These are phyloP conservation scores for Drosophila maculinotata DNA, from an alignment of 2,888 invertebrate genomes.

Conservation along the genomic window DNA sequence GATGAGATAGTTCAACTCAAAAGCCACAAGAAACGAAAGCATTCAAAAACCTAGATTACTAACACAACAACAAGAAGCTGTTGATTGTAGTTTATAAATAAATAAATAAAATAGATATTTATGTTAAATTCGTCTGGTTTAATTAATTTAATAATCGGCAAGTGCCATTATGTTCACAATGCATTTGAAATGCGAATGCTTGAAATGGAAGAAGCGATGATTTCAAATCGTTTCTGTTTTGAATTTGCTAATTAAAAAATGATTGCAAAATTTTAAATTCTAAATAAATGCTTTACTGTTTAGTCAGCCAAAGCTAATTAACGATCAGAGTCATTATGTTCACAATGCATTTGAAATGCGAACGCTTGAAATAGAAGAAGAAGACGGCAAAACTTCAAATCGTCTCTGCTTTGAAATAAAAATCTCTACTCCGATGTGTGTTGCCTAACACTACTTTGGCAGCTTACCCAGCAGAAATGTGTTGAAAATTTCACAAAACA, in stretches of 20 bases:
- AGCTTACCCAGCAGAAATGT: slow-evolving; percentile 1
- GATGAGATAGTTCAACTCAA: background rate
- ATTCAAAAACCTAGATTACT: background rate
- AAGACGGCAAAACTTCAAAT: no score
- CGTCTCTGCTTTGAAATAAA: background rate
- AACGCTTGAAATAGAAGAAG: background rate
- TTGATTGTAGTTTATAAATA: no score
- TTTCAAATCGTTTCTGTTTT: no score
- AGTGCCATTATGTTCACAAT: slow-evolving; percentile 1
- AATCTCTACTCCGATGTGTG: background rate
- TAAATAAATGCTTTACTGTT: no score
- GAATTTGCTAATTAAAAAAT: no score
- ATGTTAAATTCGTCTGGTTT: no score
- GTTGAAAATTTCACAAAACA: background rate
- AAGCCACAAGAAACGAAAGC: background rate
- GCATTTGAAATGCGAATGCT: background rate
- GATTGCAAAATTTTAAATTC: no score
- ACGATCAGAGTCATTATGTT: background rate
- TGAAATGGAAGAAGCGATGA: background rate
- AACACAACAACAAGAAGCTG: background rate
- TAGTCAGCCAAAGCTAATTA: no score
- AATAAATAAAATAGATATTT: no score
- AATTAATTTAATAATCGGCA: no score
- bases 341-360: background rate
- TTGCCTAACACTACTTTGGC: background rate